Evolutionary conservation across 2,797 vertebrate species (phyloP).

Genomic region (Heterohyrax brucei): DNA sequence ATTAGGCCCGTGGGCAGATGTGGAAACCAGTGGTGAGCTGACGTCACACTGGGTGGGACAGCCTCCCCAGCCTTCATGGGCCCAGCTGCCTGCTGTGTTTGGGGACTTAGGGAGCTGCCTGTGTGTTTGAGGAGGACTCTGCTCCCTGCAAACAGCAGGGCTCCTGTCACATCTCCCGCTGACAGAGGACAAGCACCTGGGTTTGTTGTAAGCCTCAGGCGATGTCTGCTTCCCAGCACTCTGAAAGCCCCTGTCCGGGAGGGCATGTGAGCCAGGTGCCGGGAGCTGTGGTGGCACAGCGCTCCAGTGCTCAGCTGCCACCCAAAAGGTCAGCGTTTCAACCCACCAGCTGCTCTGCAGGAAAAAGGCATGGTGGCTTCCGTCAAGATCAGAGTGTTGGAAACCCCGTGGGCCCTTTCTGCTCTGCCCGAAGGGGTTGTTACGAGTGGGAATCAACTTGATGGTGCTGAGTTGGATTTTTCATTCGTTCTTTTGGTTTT

Average conservation of each 20-base stretch:
- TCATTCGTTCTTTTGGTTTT: too few species aligned
- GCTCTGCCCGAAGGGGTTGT: too few species aligned
- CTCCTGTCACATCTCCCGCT: fast-evolving
- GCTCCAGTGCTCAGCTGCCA: too few species aligned
- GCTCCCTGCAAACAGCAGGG: not conserved
- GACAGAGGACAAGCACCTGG: fast-evolving
- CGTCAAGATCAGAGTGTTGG: too few species aligned
- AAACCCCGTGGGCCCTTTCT: too few species aligned
- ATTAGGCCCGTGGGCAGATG: not conserved
- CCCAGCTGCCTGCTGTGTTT: fast-evolving
- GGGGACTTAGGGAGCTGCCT: fast-evolving
- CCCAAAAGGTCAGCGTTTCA: too few species aligned
- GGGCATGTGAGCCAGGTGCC: not conserved
- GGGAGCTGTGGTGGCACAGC: too few species aligned
- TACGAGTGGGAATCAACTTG: too few species aligned
- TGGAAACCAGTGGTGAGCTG: fast-evolving
- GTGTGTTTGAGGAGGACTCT: too few species aligned
- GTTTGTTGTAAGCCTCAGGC: fast-evolving
- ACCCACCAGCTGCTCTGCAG: too few species aligned
- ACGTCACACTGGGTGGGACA: not conserved
- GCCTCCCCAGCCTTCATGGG: fast-evolving
- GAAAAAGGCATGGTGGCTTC: too few species aligned
- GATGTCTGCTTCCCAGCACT: not conserved
- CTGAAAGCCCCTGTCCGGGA: not conserved
- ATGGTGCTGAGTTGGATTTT: too few species aligned